Evolutionary conservation across 2,888 invertebrate species (phyloP).

Genomic region (Hemistola chrysoprasaria): DNA sequence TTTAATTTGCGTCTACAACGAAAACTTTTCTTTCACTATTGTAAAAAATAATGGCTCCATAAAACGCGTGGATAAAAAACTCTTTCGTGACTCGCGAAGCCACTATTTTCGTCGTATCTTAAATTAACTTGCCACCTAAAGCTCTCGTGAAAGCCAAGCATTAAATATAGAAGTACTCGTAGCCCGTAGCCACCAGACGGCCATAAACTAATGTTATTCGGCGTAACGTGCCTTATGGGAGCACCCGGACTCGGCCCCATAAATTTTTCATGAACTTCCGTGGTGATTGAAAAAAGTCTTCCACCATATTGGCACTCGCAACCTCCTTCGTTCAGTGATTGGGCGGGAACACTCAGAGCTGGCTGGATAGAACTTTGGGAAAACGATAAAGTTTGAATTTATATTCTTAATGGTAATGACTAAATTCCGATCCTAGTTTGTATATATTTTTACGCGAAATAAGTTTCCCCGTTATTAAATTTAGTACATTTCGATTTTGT

Average conservation of each 20-base stretch:
- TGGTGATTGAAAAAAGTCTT: constrained; percentile 72
- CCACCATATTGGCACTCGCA: constrained; percentile 50
- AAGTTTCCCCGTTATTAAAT: too few relatives aligned
- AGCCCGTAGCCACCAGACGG: constrained; percentile 30
- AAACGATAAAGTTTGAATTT: constrained; percentile 15
- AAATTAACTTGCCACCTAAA: background rate
- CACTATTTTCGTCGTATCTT: too few relatives aligned
- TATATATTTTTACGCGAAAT: too few relatives aligned
- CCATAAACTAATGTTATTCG: constrained; percentile 75
- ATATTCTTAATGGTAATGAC: too few relatives aligned
- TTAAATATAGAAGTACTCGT: constrained; percentile 19
- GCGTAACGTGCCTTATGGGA: constrained; percentile 62
- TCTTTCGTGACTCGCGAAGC: too few relatives aligned
- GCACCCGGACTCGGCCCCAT: constrained; percentile 48
- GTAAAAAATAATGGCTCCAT: too few relatives aligned
- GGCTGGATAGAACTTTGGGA: constrained; percentile 11
- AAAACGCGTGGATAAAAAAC: too few relatives aligned
- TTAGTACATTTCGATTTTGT: too few relatives aligned
- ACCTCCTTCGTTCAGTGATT: constrained; percentile 42
- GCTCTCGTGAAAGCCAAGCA: constrained; percentile 8
- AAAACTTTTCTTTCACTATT: background rate
- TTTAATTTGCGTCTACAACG: constrained; percentile 7
- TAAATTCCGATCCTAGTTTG: too few relatives aligned
- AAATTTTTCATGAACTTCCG: constrained; percentile 76
- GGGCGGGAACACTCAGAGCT: constrained; percentile 32